Base-by-base conservation (phyloP, 2,888 invertebrate genomes). In the Yponomeuta cagnagella region DNA sequence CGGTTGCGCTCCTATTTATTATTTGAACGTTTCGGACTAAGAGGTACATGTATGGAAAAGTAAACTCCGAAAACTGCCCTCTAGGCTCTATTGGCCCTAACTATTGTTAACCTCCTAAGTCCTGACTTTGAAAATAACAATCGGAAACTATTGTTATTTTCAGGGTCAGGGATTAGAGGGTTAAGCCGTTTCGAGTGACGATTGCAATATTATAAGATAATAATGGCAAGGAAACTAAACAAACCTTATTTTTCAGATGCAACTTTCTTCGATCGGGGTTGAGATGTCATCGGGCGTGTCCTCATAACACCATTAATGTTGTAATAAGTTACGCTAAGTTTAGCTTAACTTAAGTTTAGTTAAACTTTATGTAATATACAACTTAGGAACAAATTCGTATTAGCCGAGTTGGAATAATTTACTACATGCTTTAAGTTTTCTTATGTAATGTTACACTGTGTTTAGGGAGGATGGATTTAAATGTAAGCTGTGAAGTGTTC, bases 361-460 rank as follows among this genome's bases (percentile, higher is more conserved):
- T 84, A 80, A 82, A 82, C 80, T 78, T 75, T 85, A 81, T 85
- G 80, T 87, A 83, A 78, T 84, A 82, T 85, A 84, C 79, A 78
- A 81, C 74, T 81, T 90, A 91, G 89, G 89, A 92, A 89, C 91
- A 90, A 91, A 90, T 88, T 89, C 81, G 82, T 84, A 77, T 80
- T 86, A 87, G 87, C 86, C 83, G 81, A 82, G 84, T 85, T 84
- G 78, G 77, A 69, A 83, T 81, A 82, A 82, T 80, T 86, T 85
- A 84, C 84, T 88, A 89, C 86, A 86, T 87, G 91, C 90, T 91
- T 90, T 90, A 90, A 90, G 86, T 88, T 90, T 85, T 70, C 72
- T n/a, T 71, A 37, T 69, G 63, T 63, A 69, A 68, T 31, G 48
- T 9, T 48, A 48, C 10, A n/a, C 12, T 31, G 48, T 48, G 68